Conservation (phyloP, 2,113 vertebrate genomes). For the Rhinolophus ferrumequinum region DNA sequence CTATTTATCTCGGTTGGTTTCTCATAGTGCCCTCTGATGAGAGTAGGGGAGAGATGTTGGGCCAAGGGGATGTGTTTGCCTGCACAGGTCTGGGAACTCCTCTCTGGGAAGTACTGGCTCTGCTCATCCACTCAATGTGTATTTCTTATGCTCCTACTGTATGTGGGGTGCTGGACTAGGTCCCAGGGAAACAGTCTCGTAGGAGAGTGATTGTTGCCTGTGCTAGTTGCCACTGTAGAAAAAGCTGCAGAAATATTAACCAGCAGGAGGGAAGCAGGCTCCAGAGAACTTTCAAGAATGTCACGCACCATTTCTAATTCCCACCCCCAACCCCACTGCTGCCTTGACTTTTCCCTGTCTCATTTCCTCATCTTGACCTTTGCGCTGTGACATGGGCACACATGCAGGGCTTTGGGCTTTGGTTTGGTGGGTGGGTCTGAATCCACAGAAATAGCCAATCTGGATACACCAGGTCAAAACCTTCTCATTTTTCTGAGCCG, state of each 20-base stretch:
- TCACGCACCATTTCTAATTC: fast-evolving
- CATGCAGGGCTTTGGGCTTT: fast-evolving
- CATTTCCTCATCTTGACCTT: neutral
- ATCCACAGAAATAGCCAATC: neutral
- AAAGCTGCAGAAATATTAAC: neutral
- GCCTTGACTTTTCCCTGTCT: neutral
- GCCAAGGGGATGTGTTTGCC: fast-evolving
- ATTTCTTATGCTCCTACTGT: neutral
- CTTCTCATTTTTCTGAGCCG: neutral
- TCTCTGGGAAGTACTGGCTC: neutral
- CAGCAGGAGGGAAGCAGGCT: neutral
- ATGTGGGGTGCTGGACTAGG: neutral
- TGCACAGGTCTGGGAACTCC: too few relatives aligned
- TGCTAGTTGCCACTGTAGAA: neutral
- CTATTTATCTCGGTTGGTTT: fast-evolving
- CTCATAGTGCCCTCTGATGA: neutral
- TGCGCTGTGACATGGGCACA: neutral
- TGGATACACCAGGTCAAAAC: neutral
- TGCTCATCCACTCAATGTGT: neutral
- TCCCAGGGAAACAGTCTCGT: neutral
- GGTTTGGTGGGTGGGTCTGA: neutral
- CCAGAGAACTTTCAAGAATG: neutral
- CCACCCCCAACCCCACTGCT: fast-evolving
- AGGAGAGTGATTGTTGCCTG: neutral
- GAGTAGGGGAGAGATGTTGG: fast-evolving